Base-by-base conservation (phyloP, 2,888 invertebrate species). In the Acleris holmiana region DNA sequence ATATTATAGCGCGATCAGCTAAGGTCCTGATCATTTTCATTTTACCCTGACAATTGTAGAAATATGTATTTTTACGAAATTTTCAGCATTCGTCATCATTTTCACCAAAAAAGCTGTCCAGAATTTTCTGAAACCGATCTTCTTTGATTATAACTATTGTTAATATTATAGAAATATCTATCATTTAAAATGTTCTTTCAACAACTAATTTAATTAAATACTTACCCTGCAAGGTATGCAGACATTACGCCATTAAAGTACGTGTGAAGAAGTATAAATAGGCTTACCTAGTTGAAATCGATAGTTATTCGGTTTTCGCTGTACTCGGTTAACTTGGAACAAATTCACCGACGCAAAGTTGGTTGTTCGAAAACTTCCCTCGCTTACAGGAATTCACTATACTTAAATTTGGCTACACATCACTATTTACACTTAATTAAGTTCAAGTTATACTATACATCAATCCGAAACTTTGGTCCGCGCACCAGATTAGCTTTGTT, bases 201-300 rank as follows among this genome's bases (percentile, higher is more conserved):
- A 35, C 18, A 6, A 35, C 35, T 55, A 55, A 55, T 55, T 44
- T 5, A 44, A 44, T 54, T 54, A 54, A 19, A 29, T 10, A 21
- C 35, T 35, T 35, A 18, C 47, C 41, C 44, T 23, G 41, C 7
- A 55, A 44, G 54, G 41, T 21, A 55, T 44, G 55, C 23, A 21
- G 18, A 15, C 55, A 41, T 23, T 17, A 41, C 55, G 23, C 41
- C 41, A 29, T 46, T 57, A 44, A 57, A 47, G 51, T 41, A 55
- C 23, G 21, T 54, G 23, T 58, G 7, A 25, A 51, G 41, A 23
- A 53, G 29, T 60, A 65, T 60, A 55, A 60, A 60, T 60, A 60
- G 65, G 58, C 85, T 86, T 79, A 86, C 86, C 85, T 83, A 76
- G 72, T 76, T 66, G 72, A 76, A 83, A 81, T 82, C 82, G 70